phyloP scores from a whole-genome alignment of 2,888 invertebrate species.

The Yponomeuta malinellus region DNA sequence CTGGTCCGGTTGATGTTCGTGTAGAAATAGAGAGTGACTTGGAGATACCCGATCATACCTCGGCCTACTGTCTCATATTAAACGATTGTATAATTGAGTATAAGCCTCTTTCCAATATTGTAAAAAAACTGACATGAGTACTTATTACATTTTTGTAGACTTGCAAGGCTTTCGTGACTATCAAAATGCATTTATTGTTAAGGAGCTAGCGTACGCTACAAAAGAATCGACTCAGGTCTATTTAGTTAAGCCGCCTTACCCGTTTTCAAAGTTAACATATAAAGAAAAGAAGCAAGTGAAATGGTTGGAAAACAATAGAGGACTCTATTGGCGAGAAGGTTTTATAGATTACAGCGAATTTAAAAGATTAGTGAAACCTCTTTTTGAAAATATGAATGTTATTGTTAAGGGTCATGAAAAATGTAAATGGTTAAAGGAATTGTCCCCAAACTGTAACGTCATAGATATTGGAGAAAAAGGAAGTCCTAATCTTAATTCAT shows the following conservation, averaged over 20 bases:
- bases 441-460: conserved; percentile 6
- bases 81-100: conserved; percentile 7
- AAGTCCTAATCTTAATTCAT: conserved; percentile 8
- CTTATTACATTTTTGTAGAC: too few relatives aligned
- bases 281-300: too few relatives aligned
- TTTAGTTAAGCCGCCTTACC: too few relatives aligned
- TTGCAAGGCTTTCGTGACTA: too few relatives aligned
- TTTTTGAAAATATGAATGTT: conserved; percentile 1
- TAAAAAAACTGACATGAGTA: too few relatives aligned
- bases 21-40: conserved; percentile 9
- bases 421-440: not conserved
- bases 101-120: too few relatives aligned
- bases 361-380: conserved; percentile 8
- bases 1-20: conserved; percentile 10
- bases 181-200: too few relatives aligned
- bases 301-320: conserved; percentile 4
- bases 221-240: too few relatives aligned
- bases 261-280: too few relatives aligned
- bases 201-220: too few relatives aligned
- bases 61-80: conserved; percentile 10
- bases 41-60: conserved; percentile 11
- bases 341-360: conserved; percentile 10
- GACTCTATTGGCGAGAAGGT: conserved; percentile 9
- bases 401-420: conserved; percentile 10
- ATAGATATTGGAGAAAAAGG: conserved; percentile 13